These are phyloP conservation scores for Drosophila setosimentum DNA, from an alignment of 2,888 invertebrate genomes.

Conservation along the genomic window DNA sequence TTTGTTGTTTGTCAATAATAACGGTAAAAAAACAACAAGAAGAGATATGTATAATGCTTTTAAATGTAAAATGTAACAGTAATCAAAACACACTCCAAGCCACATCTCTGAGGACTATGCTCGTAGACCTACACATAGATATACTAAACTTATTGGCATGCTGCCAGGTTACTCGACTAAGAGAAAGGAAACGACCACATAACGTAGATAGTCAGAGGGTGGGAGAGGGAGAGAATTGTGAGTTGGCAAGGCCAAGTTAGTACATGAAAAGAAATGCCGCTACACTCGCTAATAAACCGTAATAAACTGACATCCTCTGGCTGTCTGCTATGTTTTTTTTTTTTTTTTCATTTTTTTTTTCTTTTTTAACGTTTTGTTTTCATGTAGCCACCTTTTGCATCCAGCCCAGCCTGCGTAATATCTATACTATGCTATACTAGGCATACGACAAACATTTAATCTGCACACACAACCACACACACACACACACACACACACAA, in stretches of 20 bases:
- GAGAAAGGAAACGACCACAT: constrained; percentile 17
- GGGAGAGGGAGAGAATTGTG: neutral
- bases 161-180: constrained; percentile 37
- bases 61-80: constrained; percentile 10
- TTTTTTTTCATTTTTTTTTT: too few species aligned
- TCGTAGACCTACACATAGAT: neutral
- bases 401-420: neutral
- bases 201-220: neutral
- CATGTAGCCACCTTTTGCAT: constrained; percentile 25
- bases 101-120: constrained; percentile 10
- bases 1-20: neutral
- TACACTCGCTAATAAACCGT: constrained; percentile 69
- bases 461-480: constrained; percentile 54
- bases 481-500: constrained; percentile 33
- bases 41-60: neutral
- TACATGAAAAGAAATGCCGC: constrained; percentile 61
- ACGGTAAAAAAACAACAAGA: neutral
- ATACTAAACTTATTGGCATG: constrained; percentile 34
- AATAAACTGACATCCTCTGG: constrained; percentile 75
- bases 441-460: constrained; percentile 76
- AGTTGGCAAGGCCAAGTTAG: constrained; percentile 54
- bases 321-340: constrained; percentile 37
- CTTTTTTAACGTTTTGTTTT: constrained; percentile 42
- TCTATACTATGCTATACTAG: constrained; percentile 30
- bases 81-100: constrained; percentile 14